phyloP scores from a whole-genome alignment of 2,797 vertebrate species.

The Caiman crocodilus region DNA sequence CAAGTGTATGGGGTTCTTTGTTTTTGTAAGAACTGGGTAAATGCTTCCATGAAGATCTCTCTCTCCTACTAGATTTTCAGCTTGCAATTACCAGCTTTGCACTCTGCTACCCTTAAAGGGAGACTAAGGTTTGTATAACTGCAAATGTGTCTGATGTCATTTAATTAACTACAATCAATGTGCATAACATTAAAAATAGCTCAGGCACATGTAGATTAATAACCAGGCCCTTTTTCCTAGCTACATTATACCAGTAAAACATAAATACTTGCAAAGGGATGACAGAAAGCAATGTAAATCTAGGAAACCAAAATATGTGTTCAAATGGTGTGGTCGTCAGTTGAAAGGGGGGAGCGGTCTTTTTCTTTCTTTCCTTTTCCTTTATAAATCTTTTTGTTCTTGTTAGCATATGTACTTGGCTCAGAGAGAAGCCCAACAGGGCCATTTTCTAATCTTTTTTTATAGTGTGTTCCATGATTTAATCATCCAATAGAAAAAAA shows the following conservation, averaged over 20 bases:
- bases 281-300: not conserved
- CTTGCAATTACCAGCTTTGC: not conserved
- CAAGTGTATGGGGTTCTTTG: not conserved
- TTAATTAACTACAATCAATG: constrained; percentile 4
- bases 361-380: not conserved
- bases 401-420: accelerated
- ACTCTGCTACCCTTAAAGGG: not conserved
- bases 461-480: not conserved
- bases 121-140: constrained; percentile 5
- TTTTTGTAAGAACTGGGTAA: not conserved
- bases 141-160: constrained; percentile 2
- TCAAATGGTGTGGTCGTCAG: not conserved
- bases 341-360: not conserved
- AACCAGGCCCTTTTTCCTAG: constrained; percentile 6
- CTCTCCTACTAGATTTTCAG: not conserved
- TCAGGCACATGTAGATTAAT: not conserved
- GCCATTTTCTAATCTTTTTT: not conserved
- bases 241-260: not conserved
- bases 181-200: not conserved
- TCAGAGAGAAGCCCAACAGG: not conserved
- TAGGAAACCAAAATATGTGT: not conserved
- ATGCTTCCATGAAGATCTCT: not conserved
- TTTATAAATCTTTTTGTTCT: not conserved
- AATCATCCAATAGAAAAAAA: not conserved
- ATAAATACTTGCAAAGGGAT: not conserved